Percentiles rank a stretch among this genome's conserved stretches.
phyloP scores from a whole-genome alignment of 2,797 vertebrate species.

The Anguilla anguilla region DNA sequence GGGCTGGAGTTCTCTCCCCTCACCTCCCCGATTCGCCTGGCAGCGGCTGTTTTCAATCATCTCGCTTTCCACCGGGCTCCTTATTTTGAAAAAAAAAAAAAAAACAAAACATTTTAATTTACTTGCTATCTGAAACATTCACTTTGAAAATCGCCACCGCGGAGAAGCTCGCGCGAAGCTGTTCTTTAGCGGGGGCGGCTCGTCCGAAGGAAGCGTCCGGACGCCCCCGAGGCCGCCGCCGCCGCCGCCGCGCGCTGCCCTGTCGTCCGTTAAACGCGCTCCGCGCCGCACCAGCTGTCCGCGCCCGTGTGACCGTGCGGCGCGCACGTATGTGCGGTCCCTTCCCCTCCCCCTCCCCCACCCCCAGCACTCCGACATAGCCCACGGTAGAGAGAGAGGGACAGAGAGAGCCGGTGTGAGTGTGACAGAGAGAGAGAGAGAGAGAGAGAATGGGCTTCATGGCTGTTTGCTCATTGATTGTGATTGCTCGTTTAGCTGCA shows the following conservation, averaged over 20 bases:
- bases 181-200: background rate
- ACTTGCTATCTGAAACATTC: background rate
- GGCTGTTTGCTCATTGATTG: constrained; percentile 44
- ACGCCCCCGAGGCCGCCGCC: background rate
- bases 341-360: background rate
- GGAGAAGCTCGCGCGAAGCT: background rate
- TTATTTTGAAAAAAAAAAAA: background rate
- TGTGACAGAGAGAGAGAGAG: background rate
- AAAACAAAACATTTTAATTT: background rate
- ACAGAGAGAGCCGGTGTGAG: background rate
- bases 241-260: background rate
- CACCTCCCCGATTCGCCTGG: background rate
- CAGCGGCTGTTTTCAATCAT: background rate
- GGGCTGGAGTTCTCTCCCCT: background rate
- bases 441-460: constrained; percentile 36
- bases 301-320: background rate
- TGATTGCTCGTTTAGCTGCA: constrained; percentile 44
- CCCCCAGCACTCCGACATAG: background rate
- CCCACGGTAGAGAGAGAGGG: background rate
- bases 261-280: background rate
- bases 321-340: background rate
- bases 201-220: background rate
- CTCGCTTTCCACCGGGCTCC: background rate
- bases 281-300: background rate
- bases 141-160: background rate